Evolutionary conservation across 2,888 invertebrate genomes (phyloP).

Genomic region (Thymelicus lineola): DNA sequence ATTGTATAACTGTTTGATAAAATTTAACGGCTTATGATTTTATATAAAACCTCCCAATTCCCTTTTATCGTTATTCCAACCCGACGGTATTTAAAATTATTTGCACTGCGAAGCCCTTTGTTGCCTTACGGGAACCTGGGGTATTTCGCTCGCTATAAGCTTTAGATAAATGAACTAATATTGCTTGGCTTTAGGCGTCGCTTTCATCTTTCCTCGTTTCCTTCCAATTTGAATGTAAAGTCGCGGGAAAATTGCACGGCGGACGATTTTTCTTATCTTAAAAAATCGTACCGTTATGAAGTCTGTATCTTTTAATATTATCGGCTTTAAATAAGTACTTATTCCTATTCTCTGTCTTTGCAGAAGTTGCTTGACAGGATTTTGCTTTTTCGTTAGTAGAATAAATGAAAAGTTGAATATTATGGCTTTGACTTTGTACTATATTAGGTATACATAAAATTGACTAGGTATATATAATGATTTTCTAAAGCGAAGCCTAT

Average conservation of each 20-base stretch:
- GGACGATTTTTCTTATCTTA: conserved; percentile 9
- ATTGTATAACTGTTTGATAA: not conserved
- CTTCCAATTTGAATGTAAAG: conserved; percentile 38
- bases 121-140: conserved; percentile 15
- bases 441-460: too few relatives aligned
- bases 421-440: too few relatives aligned
- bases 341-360: not conserved
- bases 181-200: conserved; percentile 39
- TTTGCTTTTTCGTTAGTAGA: not conserved
- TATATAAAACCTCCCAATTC: not conserved
- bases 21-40: conserved; percentile 10
- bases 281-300: conserved; percentile 27
- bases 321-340: conserved; percentile 2
- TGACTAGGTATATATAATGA: too few relatives aligned
- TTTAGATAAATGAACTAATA: conserved; percentile 42
- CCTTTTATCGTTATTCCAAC: not conserved
- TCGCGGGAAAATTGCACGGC: conserved; percentile 39
- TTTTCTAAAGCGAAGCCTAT: too few relatives aligned
- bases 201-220: conserved; percentile 37
- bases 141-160: conserved; percentile 39
- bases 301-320: conserved; percentile 4
- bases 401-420: too few relatives aligned
- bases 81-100: conserved; percentile 19
- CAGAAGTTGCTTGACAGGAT: not conserved
- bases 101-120: conserved; percentile 16